Base-by-base conservation (phyloP, 2,113 vertebrate genomes). In the Paradisaea rubra region DNA sequence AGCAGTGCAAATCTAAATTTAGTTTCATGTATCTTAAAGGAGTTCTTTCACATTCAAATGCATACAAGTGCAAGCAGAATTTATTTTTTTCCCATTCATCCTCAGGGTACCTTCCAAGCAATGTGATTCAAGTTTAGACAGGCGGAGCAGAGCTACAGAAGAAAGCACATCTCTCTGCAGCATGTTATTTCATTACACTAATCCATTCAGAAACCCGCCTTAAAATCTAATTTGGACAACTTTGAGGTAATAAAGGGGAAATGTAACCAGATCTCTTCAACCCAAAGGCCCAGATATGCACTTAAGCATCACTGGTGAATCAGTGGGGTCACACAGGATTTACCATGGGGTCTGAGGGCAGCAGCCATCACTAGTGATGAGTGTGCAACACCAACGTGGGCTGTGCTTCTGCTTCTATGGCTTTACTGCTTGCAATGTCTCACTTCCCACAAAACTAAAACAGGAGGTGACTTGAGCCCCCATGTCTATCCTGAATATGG, bases 1-100 rank as follows among this genome's bases (percentile, higher is more conserved):
- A 94, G 90, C 52, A 94, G 86, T 88, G 86, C 82, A 97, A 92
- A 94, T 97, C 94, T 96, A 93, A 91, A 96, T 93, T 95, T 96
- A 95, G 92, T 86, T 95, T 93, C 71, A 78, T 24, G 61, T 93
- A 81, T 95, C 89, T 95, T 90, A 93, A 96, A 93, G 60, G 60
- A 88, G 84, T 52, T 94, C 82, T 80, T 94, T 60, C 23, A 31
- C 53, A 93, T 94, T 94, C 90, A 90, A 91, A 97, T 60, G 60
- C 52, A 82, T 59, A 89, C 54, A 95, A 97, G 66, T 66, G 60
- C 74, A 87, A 88, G 80, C 9, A 77, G 82, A 90, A 85, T 53
- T 84, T 64, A 49, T 60, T 84, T 88, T 92, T 87, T 88, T 50
- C 53, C 60, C 72, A 81, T 94, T 96, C 93, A 90, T 92, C 94